Base-by-base conservation (phyloP, 2,888 invertebrate genomes). In the Ophonus ardosiacus region DNA sequence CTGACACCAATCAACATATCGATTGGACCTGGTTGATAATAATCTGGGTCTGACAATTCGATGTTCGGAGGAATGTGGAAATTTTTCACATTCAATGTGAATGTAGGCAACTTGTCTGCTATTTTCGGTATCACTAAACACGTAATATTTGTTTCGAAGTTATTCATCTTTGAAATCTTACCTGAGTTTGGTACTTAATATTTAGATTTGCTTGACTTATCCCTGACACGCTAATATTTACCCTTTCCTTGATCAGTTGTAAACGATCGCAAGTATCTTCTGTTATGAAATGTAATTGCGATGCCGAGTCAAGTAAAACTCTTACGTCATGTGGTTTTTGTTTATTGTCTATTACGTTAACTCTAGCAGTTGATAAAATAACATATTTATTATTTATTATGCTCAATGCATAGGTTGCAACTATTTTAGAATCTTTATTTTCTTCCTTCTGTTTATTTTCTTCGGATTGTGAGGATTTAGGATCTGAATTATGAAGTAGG, bases 1-100 rank as follows among this genome's bases (percentile, higher is more conserved):
- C 5, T 51, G n/a, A 51, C 81, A 7, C 81, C 81, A 43, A 81
- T 81, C 40, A 65, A 81, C 40, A 81, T 40, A 10, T 81, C 65
- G 17, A 81, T 65, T 61, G 65, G 18, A 15, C 81, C 81, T 1
- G 81, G 63, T 21, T 81, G 81, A 81, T 63, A 63, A 21, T 13
- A 81, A 15, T 17, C 63, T n/a, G 81, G 81, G 18, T 81, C 65
- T 38, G 43, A 63, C 17, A 81, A 21, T 65, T 61, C 63, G 17
- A 81, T 38, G 18, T 81, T 81, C 7, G 40, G 13, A 63, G 81
- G 65, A 81, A 81, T 81, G 7, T 81, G 38, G 8, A 81, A 17
- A n/a, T 40, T 10, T 61, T 76, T 18, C 1, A 57, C 7, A 51
- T 56, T 7, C 7, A 76, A 4, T n/a, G 56, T 51, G 0, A 51